These are phyloP conservation scores for Drosophila bunnanda DNA, from an alignment of 2,888 invertebrate genomes.

Conservation along the genomic window DNA sequence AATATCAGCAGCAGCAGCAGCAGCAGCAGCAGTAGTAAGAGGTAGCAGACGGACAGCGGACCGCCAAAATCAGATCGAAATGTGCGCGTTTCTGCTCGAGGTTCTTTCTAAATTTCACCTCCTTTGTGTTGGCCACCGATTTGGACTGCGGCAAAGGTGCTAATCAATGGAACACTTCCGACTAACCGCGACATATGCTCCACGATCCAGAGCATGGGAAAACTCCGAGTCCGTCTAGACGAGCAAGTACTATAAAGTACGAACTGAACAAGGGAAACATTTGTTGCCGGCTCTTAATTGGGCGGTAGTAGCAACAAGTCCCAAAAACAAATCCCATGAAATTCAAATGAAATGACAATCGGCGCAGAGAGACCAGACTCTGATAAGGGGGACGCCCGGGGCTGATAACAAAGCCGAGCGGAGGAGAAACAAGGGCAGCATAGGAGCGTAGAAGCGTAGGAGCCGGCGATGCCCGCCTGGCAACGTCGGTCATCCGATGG, in stretches of 20 bases:
- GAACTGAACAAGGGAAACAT: slow-evolving; percentile 14
- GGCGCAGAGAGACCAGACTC: slow-evolving; percentile 17
- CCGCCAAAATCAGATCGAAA: slow-evolving; percentile 1
- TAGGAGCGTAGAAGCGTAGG: not conserved
- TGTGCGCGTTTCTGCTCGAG: not conserved
- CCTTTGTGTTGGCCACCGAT: slow-evolving; percentile 1
- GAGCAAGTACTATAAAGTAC: slow-evolving; percentile 3
- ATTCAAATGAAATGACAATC: slow-evolving; percentile 38
- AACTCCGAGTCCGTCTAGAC: slow-evolving; percentile 31
- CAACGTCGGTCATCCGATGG: slow-evolving; percentile 17
- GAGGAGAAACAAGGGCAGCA: slow-evolving; percentile 7
- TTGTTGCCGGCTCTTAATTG: slow-evolving; percentile 36
- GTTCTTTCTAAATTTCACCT: not conserved
- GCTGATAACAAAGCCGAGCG: slow-evolving; percentile 16
- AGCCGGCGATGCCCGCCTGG: slow-evolving; percentile 27
- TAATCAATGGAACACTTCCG: slow-evolving; percentile 36
- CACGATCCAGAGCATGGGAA: slow-evolving; percentile 11
- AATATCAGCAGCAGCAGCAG: slow-evolving; percentile 7
- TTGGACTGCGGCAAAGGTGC: slow-evolving; percentile 5
- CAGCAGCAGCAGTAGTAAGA: not conserved
- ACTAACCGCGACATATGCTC: slow-evolving; percentile 20
- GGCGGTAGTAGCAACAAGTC: slow-evolving; percentile 7
- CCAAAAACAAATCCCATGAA: slow-evolving; percentile 29
- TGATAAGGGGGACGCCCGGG: slow-evolving; percentile 35
- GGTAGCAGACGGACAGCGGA: slow-evolving; percentile 3